Conservation (phyloP, 2,888 invertebrate species). For the Charanyca ferruginea region DNA sequence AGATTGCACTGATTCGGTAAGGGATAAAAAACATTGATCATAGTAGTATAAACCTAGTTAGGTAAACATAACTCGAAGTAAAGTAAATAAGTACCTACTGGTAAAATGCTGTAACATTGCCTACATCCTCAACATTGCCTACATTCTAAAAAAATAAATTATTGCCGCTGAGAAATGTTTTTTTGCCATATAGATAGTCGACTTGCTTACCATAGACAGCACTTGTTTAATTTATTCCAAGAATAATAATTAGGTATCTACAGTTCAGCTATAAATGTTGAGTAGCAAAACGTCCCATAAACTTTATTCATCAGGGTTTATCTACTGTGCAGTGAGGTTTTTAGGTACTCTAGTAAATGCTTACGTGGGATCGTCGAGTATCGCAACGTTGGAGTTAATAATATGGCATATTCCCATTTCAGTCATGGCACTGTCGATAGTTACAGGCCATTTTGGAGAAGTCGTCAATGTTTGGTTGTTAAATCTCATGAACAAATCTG, state of each 20-base stretch:
- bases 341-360: conserved; percentile 53
- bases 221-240: background rate
- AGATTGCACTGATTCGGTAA: conserved; percentile 10
- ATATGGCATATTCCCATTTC: conserved; percentile 94
- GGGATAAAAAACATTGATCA: conserved; percentile 19
- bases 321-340: conserved; percentile 17
- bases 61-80: background rate
- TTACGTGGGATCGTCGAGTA: conserved; percentile 90
- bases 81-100: too few relatives aligned
- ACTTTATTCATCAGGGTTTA: background rate
- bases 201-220: too few relatives aligned
- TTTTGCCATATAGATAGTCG: too few relatives aligned
- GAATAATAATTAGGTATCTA: background rate
- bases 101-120: too few relatives aligned
- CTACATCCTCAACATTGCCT: too few relatives aligned
- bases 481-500: conserved; percentile 75
- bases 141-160: too few relatives aligned
- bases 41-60: background rate
- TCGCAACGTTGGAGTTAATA: conserved; percentile 93
- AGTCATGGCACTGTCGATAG: conserved; percentile 91
- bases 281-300: background rate
- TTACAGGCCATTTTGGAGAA: conserved; percentile 80
- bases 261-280: background rate
- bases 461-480: conserved; percentile 73
- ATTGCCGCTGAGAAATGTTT: too few relatives aligned